Base-by-base conservation (phyloP, 2,113 vertebrate species). In the Tapirus terrestris region DNA sequence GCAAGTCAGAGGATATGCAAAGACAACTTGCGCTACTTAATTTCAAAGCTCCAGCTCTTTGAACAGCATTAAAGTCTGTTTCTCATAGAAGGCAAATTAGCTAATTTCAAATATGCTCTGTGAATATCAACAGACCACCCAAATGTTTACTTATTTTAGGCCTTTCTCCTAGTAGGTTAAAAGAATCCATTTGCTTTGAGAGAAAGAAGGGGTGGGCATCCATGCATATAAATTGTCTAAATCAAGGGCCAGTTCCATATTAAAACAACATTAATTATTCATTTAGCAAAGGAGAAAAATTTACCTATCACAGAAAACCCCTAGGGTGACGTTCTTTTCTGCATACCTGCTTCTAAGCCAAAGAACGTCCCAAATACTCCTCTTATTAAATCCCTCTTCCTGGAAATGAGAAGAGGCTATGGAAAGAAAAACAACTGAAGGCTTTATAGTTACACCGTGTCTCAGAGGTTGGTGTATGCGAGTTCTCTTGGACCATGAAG, bases 41-140 rank as follows among this genome's bases (percentile, higher is more conserved):
- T 98, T 95, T 88, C 96, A 95, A 97, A 95, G 90, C 79, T 39
- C 45, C 13, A 20, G 82, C n/a, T 85, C 94, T 96, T 91, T 97
- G 96, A 94, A 97, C 58, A 84, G 36, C 48, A 70, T 89, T 96
- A 56, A 96, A 96, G 82, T 97, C 96, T 98, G 97, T 94, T 96
- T 96, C 73, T 97, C 89, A 97, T 92, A 91, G 91, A 96, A 97
- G 91, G 92, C 84, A 96, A 96, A 96, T 96, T 96, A 96, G 93
- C 95, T 96, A 29, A 97, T 97, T 97, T 98, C 87, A 91, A 97
- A 92, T 79, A 89, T 89, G 89, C 94, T 96, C 65, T 96, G 82
- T 96, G 98, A 97, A 95, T 97, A 96, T 96, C 97, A 96, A 97
- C 63, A 95, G 98, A 97, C 97, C 97, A 98, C 96, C 94, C 96